phyloP scores from a whole-genome alignment of 2,888 invertebrate species.

The Meandrusa payeni region DNA sequence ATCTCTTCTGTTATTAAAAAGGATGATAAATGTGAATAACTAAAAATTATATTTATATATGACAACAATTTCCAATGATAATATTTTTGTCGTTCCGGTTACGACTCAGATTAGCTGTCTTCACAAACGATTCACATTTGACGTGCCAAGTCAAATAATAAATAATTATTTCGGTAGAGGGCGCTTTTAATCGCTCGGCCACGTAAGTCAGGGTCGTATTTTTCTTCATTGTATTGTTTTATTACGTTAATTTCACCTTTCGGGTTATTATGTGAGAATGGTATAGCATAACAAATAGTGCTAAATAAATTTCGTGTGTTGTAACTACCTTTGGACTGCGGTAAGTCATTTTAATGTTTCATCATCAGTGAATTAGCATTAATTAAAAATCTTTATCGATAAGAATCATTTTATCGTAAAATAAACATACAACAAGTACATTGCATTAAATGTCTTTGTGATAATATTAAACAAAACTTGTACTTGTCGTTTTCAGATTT shows the following conservation, averaged over 20 bases:
- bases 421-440: constrained; percentile 40
- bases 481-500: constrained; percentile 61
- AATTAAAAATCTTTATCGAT: constrained; percentile 54
- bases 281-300: constrained; percentile 53
- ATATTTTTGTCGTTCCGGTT: too few species aligned
- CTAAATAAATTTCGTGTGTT: constrained; percentile 53
- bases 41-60: too few species aligned
- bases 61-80: too few species aligned
- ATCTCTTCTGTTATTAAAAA: too few species aligned
- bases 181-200: constrained; percentile 75
- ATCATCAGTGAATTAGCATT: constrained; percentile 69
- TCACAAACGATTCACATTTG: constrained; percentile 36
- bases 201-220: constrained; percentile 80
- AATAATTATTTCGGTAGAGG: constrained; percentile 56
- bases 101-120: background rate
- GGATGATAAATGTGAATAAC: too few species aligned
- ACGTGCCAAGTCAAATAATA: constrained; percentile 65
- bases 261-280: constrained; percentile 68
- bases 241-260: constrained; percentile 57
- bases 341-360: constrained; percentile 53
- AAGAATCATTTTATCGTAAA: constrained; percentile 51
- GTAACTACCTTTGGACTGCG: constrained; percentile 44
- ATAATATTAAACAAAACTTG: constrained; percentile 25
- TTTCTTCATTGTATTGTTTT: constrained; percentile 64
- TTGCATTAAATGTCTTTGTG: constrained; percentile 26